phyloP scores from a whole-genome alignment of 2,797 vertebrate genomes.

The Semotilus atromaculatus region DNA sequence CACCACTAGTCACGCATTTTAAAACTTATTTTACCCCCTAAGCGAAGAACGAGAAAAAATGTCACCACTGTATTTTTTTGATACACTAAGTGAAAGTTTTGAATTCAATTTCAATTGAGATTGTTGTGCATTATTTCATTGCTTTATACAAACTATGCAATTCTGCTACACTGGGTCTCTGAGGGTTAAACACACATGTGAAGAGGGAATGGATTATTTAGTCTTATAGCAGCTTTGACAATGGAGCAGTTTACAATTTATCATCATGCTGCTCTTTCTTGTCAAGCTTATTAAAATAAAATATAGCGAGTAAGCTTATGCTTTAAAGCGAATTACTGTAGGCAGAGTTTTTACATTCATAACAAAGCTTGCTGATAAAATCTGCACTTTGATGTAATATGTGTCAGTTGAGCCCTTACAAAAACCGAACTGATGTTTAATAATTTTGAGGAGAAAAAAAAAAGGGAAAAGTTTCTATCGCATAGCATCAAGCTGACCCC shows the following conservation, averaged over 20 bases:
- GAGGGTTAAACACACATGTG: neutral
- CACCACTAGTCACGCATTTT: neutral
- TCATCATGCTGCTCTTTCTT: constrained; percentile 13
- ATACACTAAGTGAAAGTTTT: neutral
- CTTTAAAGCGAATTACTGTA: constrained; percentile 32
- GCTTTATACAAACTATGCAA: neutral
- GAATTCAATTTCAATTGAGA: neutral
- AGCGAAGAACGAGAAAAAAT: no score
- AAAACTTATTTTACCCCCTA: no score
- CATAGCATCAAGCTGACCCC: constrained; percentile 29
- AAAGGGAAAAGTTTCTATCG: constrained; percentile 2
- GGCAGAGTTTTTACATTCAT: constrained; percentile 30
- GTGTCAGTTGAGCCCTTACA: constrained; percentile 4
- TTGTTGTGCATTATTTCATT: neutral
- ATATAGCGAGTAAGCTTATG: constrained; percentile 2
- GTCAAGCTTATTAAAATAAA: constrained; percentile 14
- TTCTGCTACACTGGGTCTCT: neutral
- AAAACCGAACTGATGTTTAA: constrained; percentile 28
- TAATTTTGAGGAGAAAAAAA: neutral
- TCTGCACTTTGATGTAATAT: constrained; percentile 21
- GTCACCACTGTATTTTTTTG: neutral
- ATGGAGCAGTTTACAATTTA: constrained; percentile 6
- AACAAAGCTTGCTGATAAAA: constrained; percentile 34
- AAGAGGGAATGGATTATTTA: neutral
- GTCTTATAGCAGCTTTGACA: neutral